Conservation (phyloP, 2,888 invertebrate species). For the Rhodophaea formosa region DNA sequence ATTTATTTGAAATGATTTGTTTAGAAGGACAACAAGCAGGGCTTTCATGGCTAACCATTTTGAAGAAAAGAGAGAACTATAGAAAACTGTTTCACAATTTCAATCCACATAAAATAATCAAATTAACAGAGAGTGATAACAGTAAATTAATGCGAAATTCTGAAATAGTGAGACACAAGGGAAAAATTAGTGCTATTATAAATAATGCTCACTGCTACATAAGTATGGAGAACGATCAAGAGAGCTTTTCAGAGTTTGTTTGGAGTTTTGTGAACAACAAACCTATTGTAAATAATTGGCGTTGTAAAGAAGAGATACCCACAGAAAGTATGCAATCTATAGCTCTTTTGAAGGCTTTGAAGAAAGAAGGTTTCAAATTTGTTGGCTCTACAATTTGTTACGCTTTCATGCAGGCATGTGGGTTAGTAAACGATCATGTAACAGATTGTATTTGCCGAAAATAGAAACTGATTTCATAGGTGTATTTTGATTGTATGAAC, state of each 20-base stretch:
- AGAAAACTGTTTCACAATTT: constrained; percentile 53
- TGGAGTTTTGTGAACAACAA: constrained; percentile 62
- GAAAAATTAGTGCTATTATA: constrained; percentile 62
- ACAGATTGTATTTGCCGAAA: constrained; percentile 36
- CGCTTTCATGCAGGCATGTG: constrained; percentile 75
- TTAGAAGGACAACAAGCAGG: constrained; percentile 75
- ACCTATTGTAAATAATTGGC: constrained; percentile 57
- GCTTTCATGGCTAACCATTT: constrained; percentile 66
- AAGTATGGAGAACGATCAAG: constrained; percentile 52
- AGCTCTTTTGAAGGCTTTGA: constrained; percentile 56
- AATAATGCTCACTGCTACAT: constrained; percentile 61
- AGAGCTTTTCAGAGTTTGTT: constrained; percentile 58
- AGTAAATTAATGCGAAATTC: constrained; percentile 38
- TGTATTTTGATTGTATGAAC: not conserved
- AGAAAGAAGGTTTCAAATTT: constrained; percentile 62
- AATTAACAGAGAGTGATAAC: constrained; percentile 43
- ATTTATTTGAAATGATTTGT: constrained; percentile 68
- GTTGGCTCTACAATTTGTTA: constrained; percentile 67
- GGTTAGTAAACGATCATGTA: constrained; percentile 66
- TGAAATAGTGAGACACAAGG: constrained; percentile 57
- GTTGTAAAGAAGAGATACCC: constrained; percentile 47
- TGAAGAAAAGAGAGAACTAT: constrained; percentile 65
- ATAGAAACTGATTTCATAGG: not conserved
- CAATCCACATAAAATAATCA: constrained; percentile 49
- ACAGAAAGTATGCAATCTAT: constrained; percentile 47